Percentiles rank a stretch among this genome's conserved stretches.
These are phyloP conservation scores for Passer montanus DNA, from an alignment of 2,113 vertebrate genomes.

Conservation along the genomic window DNA sequence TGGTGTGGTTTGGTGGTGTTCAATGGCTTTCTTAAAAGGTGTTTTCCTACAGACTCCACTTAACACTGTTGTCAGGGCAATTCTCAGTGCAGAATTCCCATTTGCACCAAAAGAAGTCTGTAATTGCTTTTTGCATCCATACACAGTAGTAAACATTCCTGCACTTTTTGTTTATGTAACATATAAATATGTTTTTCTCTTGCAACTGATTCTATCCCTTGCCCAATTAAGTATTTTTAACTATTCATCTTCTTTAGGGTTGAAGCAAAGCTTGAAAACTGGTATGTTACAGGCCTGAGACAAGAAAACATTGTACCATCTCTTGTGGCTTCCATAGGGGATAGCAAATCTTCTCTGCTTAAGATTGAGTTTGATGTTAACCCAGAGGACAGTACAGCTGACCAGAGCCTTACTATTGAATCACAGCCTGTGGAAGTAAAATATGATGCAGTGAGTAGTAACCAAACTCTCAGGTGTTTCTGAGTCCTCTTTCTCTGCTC, in stretches of 20 bases:
- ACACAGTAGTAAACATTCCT: not conserved
- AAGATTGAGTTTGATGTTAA: constrained; percentile 86
- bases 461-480: not conserved
- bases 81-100: not conserved
- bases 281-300: constrained; percentile 89
- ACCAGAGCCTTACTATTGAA: constrained; percentile 86
- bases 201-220: not conserved
- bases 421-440: constrained; percentile 95
- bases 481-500: not conserved
- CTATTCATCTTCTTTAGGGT: constrained; percentile 74
- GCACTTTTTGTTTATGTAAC: not conserved
- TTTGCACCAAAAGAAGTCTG: not conserved
- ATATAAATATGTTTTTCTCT: not conserved
- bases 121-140: not conserved
- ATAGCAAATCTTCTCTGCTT: constrained; percentile 85
- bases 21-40: not conserved
- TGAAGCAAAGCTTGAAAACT: constrained; percentile 89
- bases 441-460: constrained; percentile 89
- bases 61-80: not conserved
- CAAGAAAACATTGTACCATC: constrained; percentile 85
- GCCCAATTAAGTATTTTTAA: not conserved
- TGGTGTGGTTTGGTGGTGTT: not conserved
- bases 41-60: not conserved
- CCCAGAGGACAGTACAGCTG: constrained; percentile 81
- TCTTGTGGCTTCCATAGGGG: constrained; percentile 89